Evolutionary conservation across 1,140 invertebrate genomes (phyloP), one percentile per base, ranked within the genome.

Genomic region (Drosophila leontia): DNA sequence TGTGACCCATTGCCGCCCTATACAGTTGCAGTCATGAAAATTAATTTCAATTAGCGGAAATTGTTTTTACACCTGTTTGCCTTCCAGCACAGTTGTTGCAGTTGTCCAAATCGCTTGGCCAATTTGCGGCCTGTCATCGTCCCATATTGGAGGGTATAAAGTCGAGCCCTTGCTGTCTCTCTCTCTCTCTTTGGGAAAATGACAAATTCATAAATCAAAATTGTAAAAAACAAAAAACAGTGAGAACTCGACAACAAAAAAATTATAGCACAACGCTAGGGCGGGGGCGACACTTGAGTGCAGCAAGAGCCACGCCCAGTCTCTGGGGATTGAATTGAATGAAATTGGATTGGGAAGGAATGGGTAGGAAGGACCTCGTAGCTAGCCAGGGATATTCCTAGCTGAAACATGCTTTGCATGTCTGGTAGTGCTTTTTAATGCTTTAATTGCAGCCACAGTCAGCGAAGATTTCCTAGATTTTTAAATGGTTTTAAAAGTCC

Each of bases 41-140:
- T 85, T 81, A 84, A 90, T 88, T 82, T 90, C 81, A 88, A 88
- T 88, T 90, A 88, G 78, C 82, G 75, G 80, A 88, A 88, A 88
- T 84, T 81, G 65, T 65, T 82, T 57, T 78, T 71, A 78, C 75
- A 78, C 75, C 75, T 78, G 75, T 78, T 78, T 71, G 67, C 58
- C 67, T 71, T 78, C 76, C 58, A 60, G 64, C 75, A 17, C 44
- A 45, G 13, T 55, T 62, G 29, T n/a, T 17, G 59, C 34, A 47
- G 50, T 61, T 34, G 41, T 76, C 63, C 37, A 77, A 78, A 77
- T 61, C 48, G 63, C 48, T 77, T 47, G 76, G 59, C 76, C 68
- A 78, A 78, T 78, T 78, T 78, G 75, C 63, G 55, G 56, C 63
- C 70, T 74, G 70, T 72, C 70, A 72, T 51, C 70, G 70, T 56